Evolutionary conservation across 1,140 invertebrate species (phyloP).

Genomic region (Odontomachus brunneus): DNA sequence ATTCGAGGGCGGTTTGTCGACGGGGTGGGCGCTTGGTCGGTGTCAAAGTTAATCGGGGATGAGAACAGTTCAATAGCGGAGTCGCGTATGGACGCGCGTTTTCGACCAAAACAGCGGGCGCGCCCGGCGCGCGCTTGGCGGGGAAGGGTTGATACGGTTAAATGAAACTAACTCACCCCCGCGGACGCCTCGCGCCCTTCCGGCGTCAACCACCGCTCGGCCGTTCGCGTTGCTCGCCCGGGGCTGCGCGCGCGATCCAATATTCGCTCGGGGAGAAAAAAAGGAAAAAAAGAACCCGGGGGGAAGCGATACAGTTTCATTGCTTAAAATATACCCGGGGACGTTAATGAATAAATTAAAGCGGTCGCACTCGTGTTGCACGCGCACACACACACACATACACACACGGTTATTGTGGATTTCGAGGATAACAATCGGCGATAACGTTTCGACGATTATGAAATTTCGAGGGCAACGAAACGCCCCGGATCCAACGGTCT

Average conservation of each 20-base stretch:
- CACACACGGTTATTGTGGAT: neutral
- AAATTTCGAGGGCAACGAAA: constrained; percentile 26
- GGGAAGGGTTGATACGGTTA: constrained; percentile 57
- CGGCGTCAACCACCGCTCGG: neutral
- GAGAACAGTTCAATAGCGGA: constrained; percentile 66
- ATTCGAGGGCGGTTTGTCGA: constrained; percentile 36
- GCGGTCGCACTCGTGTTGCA: neutral
- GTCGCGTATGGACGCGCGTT: constrained; percentile 56
- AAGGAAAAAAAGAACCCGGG: neutral
- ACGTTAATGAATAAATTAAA: constrained; percentile 75
- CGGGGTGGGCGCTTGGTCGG: neutral
- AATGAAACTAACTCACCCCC: constrained; percentile 67
- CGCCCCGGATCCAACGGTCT: constrained; percentile 20
- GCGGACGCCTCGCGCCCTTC: neutral
- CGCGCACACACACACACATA: too few relatives aligned
- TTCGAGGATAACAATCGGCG: neutral
- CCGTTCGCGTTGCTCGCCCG: constrained; percentile 19
- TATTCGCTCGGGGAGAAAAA: constrained; percentile 52
- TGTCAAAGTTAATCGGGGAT: constrained; percentile 71
- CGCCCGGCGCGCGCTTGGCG: constrained; percentile 26
- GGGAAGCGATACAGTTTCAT: constrained; percentile 61
- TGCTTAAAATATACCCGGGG: constrained; percentile 67
- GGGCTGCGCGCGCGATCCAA: constrained; percentile 44
- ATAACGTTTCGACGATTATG: constrained; percentile 42
- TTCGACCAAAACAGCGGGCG: constrained; percentile 36